These are phyloP conservation scores for Pseudomyrmex sp. DNA, from an alignment of 1,140 invertebrate genomes.

Conservation along the genomic window DNA sequence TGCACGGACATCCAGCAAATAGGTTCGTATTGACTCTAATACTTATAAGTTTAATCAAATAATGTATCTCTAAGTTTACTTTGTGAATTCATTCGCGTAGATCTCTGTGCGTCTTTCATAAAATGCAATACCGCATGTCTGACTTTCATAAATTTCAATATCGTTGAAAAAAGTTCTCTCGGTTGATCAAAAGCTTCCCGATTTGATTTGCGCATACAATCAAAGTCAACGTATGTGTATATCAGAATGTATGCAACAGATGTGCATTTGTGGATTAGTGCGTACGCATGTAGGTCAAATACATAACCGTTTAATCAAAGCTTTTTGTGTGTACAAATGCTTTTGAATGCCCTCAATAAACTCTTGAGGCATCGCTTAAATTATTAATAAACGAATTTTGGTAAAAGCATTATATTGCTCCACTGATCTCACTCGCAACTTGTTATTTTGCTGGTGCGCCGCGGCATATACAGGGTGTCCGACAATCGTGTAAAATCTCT, in stretches of 20 bases:
- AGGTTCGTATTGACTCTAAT: too few species aligned
- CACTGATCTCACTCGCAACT: constrained; percentile 36
- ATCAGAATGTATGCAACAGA: constrained; percentile 40
- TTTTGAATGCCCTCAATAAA: constrained; percentile 39
- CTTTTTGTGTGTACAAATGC: constrained; percentile 26
- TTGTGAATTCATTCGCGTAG: neutral
- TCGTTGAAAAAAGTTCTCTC: neutral
- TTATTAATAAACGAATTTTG: constrained; percentile 53
- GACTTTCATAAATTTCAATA: constrained; percentile 32
- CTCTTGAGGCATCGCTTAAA: constrained; percentile 22
- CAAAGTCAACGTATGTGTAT: constrained; percentile 48
- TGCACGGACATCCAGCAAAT: too few species aligned
- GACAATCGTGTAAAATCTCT: too few species aligned
- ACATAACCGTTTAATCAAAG: constrained; percentile 50
- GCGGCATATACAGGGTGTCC: neutral
- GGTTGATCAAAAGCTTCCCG: constrained; percentile 9
- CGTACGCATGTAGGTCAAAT: neutral
- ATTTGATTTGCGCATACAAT: constrained; percentile 6
- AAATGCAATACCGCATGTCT: neutral
- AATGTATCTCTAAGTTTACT: neutral
- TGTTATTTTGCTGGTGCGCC: constrained; percentile 58
- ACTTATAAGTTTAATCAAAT: too few species aligned
- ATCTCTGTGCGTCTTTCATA: constrained; percentile 16
- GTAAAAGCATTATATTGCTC: constrained; percentile 45
- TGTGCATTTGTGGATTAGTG: neutral